Conservation (phyloP, 2,888 invertebrate genomes). For the Cecidostiba fungosa region DNA sequence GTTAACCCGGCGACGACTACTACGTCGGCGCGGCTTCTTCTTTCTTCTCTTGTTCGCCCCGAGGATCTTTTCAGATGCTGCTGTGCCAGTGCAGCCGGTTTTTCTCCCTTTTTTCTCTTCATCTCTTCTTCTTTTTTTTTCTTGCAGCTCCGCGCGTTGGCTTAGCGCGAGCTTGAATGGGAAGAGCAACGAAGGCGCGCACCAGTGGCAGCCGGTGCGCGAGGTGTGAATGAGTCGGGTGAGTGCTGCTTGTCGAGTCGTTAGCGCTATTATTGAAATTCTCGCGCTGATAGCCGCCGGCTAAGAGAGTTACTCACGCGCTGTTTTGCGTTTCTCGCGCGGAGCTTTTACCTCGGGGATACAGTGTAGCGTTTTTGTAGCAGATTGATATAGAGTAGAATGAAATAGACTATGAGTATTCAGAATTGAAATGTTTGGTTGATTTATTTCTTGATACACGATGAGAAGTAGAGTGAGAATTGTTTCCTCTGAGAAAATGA, state of each 20-base stretch:
- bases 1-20: conserved; percentile 51
- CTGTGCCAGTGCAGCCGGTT: neutral
- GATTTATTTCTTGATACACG: too few relatives aligned
- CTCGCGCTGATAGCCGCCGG: neutral
- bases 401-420: too few relatives aligned
- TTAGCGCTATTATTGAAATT: conserved; percentile 42
- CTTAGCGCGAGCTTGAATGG: neutral
- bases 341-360: neutral
- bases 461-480: neutral
- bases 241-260: conserved; percentile 35
- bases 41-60: conserved; percentile 17
- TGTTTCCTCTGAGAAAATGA: neutral
- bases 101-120: neutral
- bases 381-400: too few relatives aligned
- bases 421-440: too few relatives aligned
- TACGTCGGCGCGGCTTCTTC: conserved; percentile 12
- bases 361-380: too few relatives aligned
- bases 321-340: neutral
- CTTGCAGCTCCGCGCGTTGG: neutral
- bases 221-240: conserved; percentile 26
- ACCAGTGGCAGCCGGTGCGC: neutral
- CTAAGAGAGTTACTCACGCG: neutral
- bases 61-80: conserved; percentile 42
- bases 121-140: neutral
- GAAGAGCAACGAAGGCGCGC: neutral